Percentiles rank a stretch among this genome's conserved stretches.
These are phyloP conservation scores for Scyliorhinus canicula DNA, from an alignment of 2,797 vertebrate species.

Conservation along the genomic window DNA sequence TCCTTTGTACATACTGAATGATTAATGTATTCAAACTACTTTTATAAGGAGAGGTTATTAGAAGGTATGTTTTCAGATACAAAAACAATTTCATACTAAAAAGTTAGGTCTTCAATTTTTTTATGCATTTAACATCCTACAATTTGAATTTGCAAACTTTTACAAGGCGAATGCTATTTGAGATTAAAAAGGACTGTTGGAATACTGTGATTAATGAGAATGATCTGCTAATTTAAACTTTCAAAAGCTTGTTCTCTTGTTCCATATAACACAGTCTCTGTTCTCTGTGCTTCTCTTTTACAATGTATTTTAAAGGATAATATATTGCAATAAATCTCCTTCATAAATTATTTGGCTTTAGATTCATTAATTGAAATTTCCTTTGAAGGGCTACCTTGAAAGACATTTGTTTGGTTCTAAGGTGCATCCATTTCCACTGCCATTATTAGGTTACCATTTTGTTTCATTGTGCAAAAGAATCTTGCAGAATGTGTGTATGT, in stretches of 20 bases:
- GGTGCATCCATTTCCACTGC: neutral
- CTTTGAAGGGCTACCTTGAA: neutral
- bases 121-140: slow-evolving; percentile 30
- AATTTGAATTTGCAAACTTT: slow-evolving; percentile 7
- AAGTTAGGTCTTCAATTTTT: slow-evolving; percentile 7
- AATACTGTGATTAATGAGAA: neutral
- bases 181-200: slow-evolving; percentile 16
- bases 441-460: neutral
- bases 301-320: slow-evolving; percentile 40
- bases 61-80: slow-evolving; percentile 27
- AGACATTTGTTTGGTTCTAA: neutral
- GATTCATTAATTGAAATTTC: neutral
- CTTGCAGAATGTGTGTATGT: neutral
- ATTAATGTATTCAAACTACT: slow-evolving; percentile 32
- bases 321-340: slow-evolving; percentile 42
- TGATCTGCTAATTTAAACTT: slow-evolving; percentile 34
- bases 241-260: slow-evolving; percentile 14
- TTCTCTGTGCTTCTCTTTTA: slow-evolving; percentile 40
- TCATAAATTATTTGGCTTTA: slow-evolving; percentile 4
- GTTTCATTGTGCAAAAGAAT: neutral
- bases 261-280: slow-evolving; percentile 36
- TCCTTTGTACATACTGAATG: slow-evolving; percentile 16
- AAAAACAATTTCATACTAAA: slow-evolving; percentile 20
- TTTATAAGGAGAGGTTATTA: slow-evolving; percentile 25
- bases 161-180: slow-evolving; percentile 9